Evolutionary conservation across 2,113 vertebrate species (phyloP).

Genomic region (Bos javanicus): DNA sequence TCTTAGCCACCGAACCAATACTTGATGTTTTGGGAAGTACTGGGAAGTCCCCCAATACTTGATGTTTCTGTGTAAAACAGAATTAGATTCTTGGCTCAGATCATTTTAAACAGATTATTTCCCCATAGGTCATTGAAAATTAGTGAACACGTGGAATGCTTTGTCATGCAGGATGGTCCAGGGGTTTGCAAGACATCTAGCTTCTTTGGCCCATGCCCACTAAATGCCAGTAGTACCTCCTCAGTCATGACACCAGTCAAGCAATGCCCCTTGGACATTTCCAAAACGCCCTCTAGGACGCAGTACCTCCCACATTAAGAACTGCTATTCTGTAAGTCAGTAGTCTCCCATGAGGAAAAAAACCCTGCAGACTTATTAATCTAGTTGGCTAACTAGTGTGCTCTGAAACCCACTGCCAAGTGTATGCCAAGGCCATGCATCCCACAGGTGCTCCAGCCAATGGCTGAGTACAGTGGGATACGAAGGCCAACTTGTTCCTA

Average conservation of each 20-base stretch:
- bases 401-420: background rate
- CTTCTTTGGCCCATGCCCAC: background rate
- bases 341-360: background rate
- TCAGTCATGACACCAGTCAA: background rate
- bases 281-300: background rate
- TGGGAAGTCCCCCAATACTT: background rate
- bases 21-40: background rate
- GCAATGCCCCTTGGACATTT: background rate
- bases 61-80: background rate
- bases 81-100: background rate
- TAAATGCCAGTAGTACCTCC: background rate
- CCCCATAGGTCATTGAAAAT: background rate
- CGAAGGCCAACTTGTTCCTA: background rate
- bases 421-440: background rate
- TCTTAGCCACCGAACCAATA: background rate
- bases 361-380: background rate
- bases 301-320: background rate
- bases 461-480: background rate
- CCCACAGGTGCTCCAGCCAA: background rate
- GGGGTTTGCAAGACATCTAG: background rate
- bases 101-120: background rate
- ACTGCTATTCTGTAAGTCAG: background rate
- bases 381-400: background rate
- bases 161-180: background rate
- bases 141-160: background rate